Conservation (phyloP, 1,140 invertebrate species). For the Platorchestia sp. region DNA sequence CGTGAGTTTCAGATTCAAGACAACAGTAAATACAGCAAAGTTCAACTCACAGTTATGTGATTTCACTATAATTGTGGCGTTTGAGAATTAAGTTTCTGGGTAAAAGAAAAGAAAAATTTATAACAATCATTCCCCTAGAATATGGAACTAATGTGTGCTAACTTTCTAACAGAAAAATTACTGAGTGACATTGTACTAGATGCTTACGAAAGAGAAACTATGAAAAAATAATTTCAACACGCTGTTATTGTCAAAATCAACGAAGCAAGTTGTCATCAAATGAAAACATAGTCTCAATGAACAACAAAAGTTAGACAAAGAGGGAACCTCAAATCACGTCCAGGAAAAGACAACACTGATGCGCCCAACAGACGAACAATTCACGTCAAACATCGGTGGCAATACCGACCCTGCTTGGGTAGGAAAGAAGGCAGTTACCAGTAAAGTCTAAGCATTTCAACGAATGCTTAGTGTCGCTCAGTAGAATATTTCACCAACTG, state of each 20-base stretch:
- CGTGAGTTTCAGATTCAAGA: background rate
- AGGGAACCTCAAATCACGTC: background rate
- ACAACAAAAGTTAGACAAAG: background rate
- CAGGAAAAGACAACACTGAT: background rate
- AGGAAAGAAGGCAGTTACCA: background rate
- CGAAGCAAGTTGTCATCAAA: background rate
- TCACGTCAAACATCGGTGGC: background rate
- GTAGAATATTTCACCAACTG: background rate
- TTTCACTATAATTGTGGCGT: background rate
- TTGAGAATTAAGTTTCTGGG: background rate
- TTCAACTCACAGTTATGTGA: background rate
- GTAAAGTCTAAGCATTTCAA: background rate
- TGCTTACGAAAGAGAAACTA: background rate
- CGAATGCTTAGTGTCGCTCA: background rate
- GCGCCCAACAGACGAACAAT: background rate
- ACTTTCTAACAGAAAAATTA: background rate
- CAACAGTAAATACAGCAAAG: background rate
- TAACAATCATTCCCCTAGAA: too few species aligned
- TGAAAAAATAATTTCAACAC: background rate
- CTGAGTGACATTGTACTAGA: too few species aligned
- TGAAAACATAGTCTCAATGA: background rate
- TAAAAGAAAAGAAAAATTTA: background rate
- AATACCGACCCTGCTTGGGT: background rate
- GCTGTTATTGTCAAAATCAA: background rate
- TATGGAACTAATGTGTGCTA: background rate